phyloP scores from a whole-genome alignment of 2,888 invertebrate genomes.

The Ectobius pallidus region DNA sequence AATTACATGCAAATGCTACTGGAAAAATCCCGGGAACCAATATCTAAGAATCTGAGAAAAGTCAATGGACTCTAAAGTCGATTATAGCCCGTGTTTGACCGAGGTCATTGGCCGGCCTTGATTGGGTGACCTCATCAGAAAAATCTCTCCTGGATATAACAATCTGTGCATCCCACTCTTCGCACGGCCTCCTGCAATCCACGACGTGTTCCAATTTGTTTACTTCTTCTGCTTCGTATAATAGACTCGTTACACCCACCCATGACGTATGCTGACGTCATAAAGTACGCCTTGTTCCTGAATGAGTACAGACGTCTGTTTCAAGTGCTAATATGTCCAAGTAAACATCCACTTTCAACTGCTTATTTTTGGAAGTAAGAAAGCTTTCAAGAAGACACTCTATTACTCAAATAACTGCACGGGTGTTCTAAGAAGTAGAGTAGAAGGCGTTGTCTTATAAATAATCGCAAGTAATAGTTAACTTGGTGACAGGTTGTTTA shows the following conservation, averaged over 20 bases:
- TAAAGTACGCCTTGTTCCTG: not conserved
- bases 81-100: slow-evolving; percentile 23
- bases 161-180: slow-evolving; percentile 16
- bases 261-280: slow-evolving; percentile 17
- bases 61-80: slow-evolving; percentile 21
- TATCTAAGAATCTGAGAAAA: not conserved
- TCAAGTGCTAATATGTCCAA: too few species aligned
- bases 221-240: not conserved
- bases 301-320: too few species aligned
- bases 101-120: slow-evolving; percentile 30
- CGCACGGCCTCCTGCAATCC: not conserved
- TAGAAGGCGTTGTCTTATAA: too few species aligned
- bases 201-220: slow-evolving; percentile 8
- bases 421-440: too few species aligned
- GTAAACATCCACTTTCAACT: too few species aligned
- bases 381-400: too few species aligned
- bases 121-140: slow-evolving; percentile 25
- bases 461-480: too few species aligned
- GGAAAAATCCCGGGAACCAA: not conserved
- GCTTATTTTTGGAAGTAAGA: too few species aligned
- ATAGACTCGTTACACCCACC: slow-evolving; percentile 8
- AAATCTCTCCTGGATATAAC: not conserved
- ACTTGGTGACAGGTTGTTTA: too few species aligned
- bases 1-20: not conserved
- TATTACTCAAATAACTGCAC: too few species aligned